Evolutionary conservation across 2,797 vertebrate species (phyloP).

Genomic region (Acipenser ruthenus): DNA sequence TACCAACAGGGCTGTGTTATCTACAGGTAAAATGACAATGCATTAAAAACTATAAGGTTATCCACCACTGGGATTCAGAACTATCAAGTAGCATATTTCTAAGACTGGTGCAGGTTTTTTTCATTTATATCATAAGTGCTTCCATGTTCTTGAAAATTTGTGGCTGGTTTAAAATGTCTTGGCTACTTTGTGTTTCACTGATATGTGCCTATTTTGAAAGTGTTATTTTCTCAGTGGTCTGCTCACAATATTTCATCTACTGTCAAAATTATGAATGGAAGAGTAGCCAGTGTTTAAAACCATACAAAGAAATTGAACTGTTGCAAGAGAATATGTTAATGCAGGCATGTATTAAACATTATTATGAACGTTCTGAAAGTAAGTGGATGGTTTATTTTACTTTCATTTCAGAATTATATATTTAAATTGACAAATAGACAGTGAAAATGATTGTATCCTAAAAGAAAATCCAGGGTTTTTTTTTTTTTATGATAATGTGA

Average conservation of each 20-base stretch:
- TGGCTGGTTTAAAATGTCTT: conserved; percentile 54
- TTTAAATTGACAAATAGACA: too few relatives aligned
- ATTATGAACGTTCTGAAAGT: not conserved
- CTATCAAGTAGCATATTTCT: conserved; percentile 41
- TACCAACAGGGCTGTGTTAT: too few relatives aligned
- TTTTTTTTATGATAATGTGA: too few relatives aligned
- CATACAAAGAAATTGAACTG: conserved; percentile 18
- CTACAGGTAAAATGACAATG: not conserved
- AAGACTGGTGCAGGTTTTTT: conserved; percentile 53
- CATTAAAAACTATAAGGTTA: conserved; percentile 28
- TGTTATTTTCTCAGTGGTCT: conserved; percentile 28
- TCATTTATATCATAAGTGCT: conserved; percentile 57
- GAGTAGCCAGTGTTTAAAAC: conserved; percentile 30
- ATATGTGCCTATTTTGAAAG: conserved; percentile 36
- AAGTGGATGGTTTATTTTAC: too few relatives aligned
- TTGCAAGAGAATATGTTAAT: conserved; percentile 14
- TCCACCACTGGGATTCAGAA: conserved; percentile 23
- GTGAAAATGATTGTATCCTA: too few relatives aligned
- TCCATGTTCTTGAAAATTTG: conserved; percentile 56
- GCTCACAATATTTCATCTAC: conserved; percentile 24
- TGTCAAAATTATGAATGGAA: conserved; percentile 28
- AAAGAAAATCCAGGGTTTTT: too few relatives aligned
- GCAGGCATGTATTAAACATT: conserved; percentile 20
- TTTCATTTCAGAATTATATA: too few relatives aligned
- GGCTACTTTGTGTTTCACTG: conserved; percentile 46